Evolutionary conservation across 1,140 invertebrate genomes (phyloP).

Genomic region (Eupeodes corollae): DNA sequence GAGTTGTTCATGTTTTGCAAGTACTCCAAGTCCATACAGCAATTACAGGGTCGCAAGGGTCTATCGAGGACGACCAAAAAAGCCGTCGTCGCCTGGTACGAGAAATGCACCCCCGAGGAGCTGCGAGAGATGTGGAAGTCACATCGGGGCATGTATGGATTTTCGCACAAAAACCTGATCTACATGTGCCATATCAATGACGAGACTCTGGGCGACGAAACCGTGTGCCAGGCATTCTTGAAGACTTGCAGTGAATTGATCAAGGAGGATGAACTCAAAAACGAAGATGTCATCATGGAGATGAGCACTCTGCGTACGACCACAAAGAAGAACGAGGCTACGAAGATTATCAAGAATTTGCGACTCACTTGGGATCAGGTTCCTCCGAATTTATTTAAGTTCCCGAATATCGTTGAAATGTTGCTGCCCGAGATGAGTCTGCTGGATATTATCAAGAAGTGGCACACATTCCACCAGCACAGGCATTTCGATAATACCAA

Average conservation of each 20-base stretch:
- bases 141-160: constrained; percentile 5
- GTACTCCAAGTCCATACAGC: constrained; percentile 17
- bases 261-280: constrained; percentile 1
- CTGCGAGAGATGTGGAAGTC: constrained; percentile 19
- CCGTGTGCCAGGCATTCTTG: constrained; percentile 3
- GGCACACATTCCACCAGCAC: constrained; percentile 5
- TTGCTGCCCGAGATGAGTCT: constrained; percentile 20
- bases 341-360: constrained; percentile 13
- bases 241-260: constrained; percentile 7
- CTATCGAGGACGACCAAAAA: constrained; percentile 23
- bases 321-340: constrained; percentile 3
- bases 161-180: constrained; percentile 19
- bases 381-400: constrained; percentile 11
- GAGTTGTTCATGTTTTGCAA: constrained; percentile 24
- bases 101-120: constrained; percentile 11
- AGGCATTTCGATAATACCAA: constrained; percentile 7
- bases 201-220: constrained; percentile 5
- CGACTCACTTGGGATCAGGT: constrained; percentile 17
- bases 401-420: constrained; percentile 7
- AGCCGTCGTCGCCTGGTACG: constrained; percentile 24
- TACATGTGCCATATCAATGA: constrained; percentile 16
- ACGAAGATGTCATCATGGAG: not conserved
- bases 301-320: constrained; percentile 13
- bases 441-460: constrained; percentile 17
- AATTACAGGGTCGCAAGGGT: constrained; percentile 8